Base-by-base conservation (phyloP, 2,797 vertebrate genomes). In the Percopsis omiscomaycus region DNA sequence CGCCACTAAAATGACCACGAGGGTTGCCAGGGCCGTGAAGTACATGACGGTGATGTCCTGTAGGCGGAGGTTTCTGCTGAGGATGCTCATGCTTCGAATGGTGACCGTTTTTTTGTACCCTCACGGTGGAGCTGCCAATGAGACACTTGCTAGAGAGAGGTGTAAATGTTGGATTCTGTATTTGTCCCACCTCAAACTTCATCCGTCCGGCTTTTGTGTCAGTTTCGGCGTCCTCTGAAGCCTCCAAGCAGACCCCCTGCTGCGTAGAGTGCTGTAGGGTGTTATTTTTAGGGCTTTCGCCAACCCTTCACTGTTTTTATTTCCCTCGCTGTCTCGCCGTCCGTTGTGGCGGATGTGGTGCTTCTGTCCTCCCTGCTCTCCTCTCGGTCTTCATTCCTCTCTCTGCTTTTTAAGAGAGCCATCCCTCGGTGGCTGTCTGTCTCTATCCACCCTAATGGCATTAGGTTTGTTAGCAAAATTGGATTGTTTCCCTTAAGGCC, bases 1-100 rank as follows among this genome's bases (percentile, higher is more conserved):
- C 1, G 94, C 95, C 89, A 98, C 93, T 68, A 98, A 66, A 76
- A 99, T 93, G 73, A 96, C 93, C 86, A 98, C 88, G 22, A 98
- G 90, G 5, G 94, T 78, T 0, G 92, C 93, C 44, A 98, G 76
- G 2, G 91, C 83, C 0, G 94, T 95, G 83, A 96, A 86, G 48
- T 98, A 99, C 93, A 98, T 92, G 83, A 96, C 89, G 1, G 92
- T 94, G 5, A 92, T 75, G 55, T 98, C 96, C 3, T 95, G 90
- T 47, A 92, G 79, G 13, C 86, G 93, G 62, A 96, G 83, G 71
- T 91, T 71, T 68, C 91, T 92, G 46, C 84, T 88, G 67, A 91
- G 75, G 65, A 94, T 69, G 57, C 70, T 88, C 86, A 87, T 93
- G 0, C n/a, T 51, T 42, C 14, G 5, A 32, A 5, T 2, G 14